phyloP scores from a whole-genome alignment of 2,888 invertebrate genomes.

The Cylloceria caligata region DNA sequence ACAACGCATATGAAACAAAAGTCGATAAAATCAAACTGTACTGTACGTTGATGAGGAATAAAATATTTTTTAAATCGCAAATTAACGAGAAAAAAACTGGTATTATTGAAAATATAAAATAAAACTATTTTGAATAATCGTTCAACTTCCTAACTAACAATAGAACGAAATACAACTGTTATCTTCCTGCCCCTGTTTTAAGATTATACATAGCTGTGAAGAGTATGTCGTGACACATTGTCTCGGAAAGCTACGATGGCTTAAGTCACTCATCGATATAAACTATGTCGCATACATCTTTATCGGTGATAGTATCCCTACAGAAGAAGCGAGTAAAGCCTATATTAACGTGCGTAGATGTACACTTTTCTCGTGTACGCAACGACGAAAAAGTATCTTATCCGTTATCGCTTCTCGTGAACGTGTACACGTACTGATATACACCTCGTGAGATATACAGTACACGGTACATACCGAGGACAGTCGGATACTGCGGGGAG shows the following conservation, averaged over 20 bases:
- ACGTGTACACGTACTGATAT: constrained; percentile 22
- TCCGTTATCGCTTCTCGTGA: constrained; percentile 59
- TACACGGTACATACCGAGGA: constrained; percentile 4
- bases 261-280: constrained; percentile 52
- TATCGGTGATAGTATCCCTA: constrained; percentile 47
- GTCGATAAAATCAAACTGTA: not conserved
- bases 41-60: too few species aligned
- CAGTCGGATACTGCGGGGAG: constrained; percentile 1
- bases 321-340: constrained; percentile 9
- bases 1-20: not conserved
- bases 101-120: not conserved
- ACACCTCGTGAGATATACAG: constrained; percentile 17
- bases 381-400: constrained; percentile 64
- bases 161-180: not conserved
- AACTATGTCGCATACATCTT: constrained; percentile 41
- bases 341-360: not conserved
- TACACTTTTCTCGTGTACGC: constrained; percentile 10
- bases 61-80: too few species aligned
- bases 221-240: not conserved
- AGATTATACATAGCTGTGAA: not conserved
- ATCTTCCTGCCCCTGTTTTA: not conserved
- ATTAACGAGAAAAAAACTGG: not conserved
- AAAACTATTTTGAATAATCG: not conserved
- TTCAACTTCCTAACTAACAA: not conserved
- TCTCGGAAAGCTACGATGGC: constrained; percentile 28